These are phyloP conservation scores for Clarias magur DNA, from an alignment of 2,113 vertebrate genomes.

Conservation along the genomic window DNA sequence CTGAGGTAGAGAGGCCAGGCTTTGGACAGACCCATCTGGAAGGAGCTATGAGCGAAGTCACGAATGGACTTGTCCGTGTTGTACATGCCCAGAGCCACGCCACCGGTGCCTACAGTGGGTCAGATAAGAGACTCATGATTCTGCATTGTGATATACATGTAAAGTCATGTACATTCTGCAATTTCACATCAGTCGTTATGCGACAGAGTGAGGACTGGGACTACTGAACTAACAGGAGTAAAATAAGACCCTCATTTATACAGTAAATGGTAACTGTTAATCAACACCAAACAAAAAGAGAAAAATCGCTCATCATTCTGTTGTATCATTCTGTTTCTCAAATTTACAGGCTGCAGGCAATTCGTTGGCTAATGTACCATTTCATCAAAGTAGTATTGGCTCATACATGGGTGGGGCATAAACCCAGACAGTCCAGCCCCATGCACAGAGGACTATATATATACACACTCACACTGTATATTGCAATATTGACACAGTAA, in stretches of 20 bases:
- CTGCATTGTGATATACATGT: neutral
- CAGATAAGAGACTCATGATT: neutral
- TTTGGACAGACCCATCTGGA: slow-evolving; percentile 91
- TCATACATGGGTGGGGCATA: neutral
- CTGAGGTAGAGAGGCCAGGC: slow-evolving; percentile 93
- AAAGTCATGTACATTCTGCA: neutral
- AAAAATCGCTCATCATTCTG: too few species aligned
- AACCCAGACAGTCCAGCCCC: neutral
- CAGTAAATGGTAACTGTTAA: neutral
- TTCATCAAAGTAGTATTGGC: slow-evolving; percentile 38
- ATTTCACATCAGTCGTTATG: neutral
- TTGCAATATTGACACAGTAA: slow-evolving; percentile 36
- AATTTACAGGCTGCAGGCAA: neutral
- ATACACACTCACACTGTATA: neutral
- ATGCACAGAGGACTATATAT: neutral
- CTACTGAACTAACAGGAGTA: neutral
- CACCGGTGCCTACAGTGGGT: slow-evolving; percentile 77
- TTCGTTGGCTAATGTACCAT: neutral
- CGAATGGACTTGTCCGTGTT: slow-evolving; percentile 92
- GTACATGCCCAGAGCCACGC: slow-evolving; percentile 97
- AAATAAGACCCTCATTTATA: neutral
- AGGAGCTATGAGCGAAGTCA: slow-evolving; percentile 98
- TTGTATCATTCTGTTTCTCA: slow-evolving; percentile 7
- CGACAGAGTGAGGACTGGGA: neutral
- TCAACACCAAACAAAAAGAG: neutral